phyloP scores from a whole-genome alignment of 2,888 invertebrate genomes.

The Malthinus flaveolus region DNA sequence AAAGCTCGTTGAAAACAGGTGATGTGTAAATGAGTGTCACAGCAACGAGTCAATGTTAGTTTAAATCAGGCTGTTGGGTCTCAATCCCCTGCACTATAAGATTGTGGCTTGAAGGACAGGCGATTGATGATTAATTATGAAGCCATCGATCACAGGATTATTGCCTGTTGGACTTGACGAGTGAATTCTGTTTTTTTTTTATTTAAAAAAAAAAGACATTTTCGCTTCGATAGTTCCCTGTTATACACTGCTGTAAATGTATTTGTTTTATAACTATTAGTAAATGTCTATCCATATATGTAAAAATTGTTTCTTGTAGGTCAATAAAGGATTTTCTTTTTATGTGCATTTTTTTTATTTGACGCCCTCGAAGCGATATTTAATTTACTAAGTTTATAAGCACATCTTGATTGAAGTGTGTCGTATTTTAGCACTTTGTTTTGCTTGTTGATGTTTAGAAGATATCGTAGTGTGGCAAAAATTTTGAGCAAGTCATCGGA shows the following conservation, averaged over 20 bases:
- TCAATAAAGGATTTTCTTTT: slow-evolving; percentile 24
- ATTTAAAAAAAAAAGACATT: slow-evolving; percentile 7
- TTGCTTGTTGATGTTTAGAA: too few species aligned
- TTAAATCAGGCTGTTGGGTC: slow-evolving; percentile 57
- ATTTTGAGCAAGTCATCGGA: too few species aligned
- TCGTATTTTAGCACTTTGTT: too few species aligned
- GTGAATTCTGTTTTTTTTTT: slow-evolving; percentile 9
- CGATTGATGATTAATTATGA: slow-evolving; percentile 45
- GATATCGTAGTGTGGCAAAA: too few species aligned
- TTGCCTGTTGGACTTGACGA: slow-evolving; percentile 39
- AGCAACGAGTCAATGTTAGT: slow-evolving; percentile 37
- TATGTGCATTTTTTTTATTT: not conserved
- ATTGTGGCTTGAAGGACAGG: slow-evolving; percentile 51
- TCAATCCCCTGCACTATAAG: slow-evolving; percentile 60
- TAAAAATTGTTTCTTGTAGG: slow-evolving; percentile 26
- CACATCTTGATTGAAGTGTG: too few species aligned
- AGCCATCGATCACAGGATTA: slow-evolving; percentile 37
- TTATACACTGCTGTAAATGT: slow-evolving; percentile 32
- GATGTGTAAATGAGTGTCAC: slow-evolving; percentile 44
- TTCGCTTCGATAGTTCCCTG: slow-evolving; percentile 31
- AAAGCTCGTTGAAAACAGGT: slow-evolving; percentile 43
- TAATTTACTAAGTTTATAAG: too few species aligned
- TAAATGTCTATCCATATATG: slow-evolving; percentile 32
- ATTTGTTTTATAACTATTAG: slow-evolving; percentile 29
- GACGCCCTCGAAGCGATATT: too few species aligned